Base-by-base conservation (phyloP, 2,113 vertebrate genomes). In the Embiotoca jacksoni region DNA sequence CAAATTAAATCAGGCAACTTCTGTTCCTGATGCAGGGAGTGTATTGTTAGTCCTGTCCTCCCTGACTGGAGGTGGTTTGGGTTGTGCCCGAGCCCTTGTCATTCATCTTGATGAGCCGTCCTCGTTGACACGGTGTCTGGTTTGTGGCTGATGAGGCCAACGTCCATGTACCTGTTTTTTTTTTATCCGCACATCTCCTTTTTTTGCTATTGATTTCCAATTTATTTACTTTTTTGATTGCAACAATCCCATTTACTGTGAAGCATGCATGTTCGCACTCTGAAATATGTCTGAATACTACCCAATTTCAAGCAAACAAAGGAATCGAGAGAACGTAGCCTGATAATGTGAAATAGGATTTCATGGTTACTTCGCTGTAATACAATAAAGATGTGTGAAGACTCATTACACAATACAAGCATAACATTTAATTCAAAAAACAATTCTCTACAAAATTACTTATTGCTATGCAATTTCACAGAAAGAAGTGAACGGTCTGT, bases 271-370 rank as follows among this genome's bases (percentile, higher is more conserved):
- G 39, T n/a, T 16, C 11, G 3, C 3, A 55, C 32, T 15, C 23
- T 6, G 14, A 77, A 61, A 58, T 30, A 9, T 32, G 6, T 37
- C 44, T 6, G 49, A 72, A 63, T 47, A 47, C 55, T 50, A 57
- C 3, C 33, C 4, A 59, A 32, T 75, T 80, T 56, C 5, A 23
- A 41, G 30, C 44, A 66, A 76, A 79, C 15, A 61, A 66, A 44
- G 32, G 32, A 61, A 66, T 5, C 0, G 31, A 68, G 49, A 3
- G 36, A 44, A 69, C 15, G 23, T 32, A 44, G 49, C n/a, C 57
- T 73, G 72, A 60, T 79, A 56, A 56, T 54, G 52, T 50, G 23
- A 63, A 82, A 82, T 47, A 52, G 71, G 59, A 74, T 77, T 73
- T 79, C 46, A 71, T 53, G 76, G 44, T 61, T 15, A 47, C 35